A percentile compares a stretch with the other conserved stretches of the same genome.
Conservation (phyloP, 2,113 vertebrate species). For the Lontra canadensis region DNA sequence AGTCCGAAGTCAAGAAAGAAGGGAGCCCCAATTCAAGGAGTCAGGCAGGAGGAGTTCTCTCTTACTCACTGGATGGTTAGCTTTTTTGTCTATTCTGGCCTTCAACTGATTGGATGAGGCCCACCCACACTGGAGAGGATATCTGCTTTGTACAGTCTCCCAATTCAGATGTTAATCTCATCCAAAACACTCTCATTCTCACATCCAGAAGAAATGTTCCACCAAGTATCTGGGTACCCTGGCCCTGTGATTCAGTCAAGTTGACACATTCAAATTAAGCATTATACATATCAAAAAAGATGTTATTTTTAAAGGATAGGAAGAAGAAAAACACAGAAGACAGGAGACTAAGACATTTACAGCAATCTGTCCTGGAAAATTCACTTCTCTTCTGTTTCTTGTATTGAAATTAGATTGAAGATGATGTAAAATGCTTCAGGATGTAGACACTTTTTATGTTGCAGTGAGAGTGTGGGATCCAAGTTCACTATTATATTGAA, state of each 20-base stretch:
- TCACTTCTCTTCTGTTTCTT: not conserved
- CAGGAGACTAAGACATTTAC: not conserved
- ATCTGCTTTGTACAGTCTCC: not conserved
- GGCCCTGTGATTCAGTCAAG: not conserved
- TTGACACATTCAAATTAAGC: not conserved
- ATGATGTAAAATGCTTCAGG: slow-evolving; percentile 17
- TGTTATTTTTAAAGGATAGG: not conserved
- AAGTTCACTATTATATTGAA: not conserved
- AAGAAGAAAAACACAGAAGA: not conserved
- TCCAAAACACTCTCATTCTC: not conserved
- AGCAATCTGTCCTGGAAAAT: slow-evolving; percentile 1
- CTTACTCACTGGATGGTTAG: not conserved
- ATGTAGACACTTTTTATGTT: not conserved
- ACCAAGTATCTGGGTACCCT: not conserved
- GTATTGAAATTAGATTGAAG: slow-evolving; percentile 34
- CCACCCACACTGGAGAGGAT: not conserved
- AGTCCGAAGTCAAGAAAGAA: not conserved
- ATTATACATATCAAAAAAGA: not conserved
- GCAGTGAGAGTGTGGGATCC: not conserved
- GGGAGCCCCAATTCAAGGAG: not conserved
- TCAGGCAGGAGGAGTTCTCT: not conserved
- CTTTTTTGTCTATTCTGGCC: not conserved
- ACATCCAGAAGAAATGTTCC: not conserved
- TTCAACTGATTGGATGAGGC: not conserved
- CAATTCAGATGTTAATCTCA: not conserved